Percentiles rank a stretch among this genome's conserved stretches.
Conservation (phyloP, 2,113 vertebrate species). For the Protobothrops flavoviridis region DNA sequence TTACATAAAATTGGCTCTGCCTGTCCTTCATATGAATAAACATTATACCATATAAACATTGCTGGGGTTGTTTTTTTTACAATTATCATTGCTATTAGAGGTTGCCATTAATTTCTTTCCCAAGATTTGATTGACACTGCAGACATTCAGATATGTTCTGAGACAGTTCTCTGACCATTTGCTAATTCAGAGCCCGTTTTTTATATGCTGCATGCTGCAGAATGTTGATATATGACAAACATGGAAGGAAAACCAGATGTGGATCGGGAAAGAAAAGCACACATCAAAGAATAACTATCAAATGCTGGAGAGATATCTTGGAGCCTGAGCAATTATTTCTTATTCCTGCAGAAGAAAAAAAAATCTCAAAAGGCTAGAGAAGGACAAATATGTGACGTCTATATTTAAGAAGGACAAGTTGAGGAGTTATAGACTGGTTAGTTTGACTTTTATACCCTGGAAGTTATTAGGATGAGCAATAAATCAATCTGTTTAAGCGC, state of each 20-base stretch:
- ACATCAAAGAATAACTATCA: slow-evolving; percentile 33
- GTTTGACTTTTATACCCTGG: slow-evolving; percentile 28
- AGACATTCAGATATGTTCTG: not conserved
- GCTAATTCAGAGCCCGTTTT: not conserved
- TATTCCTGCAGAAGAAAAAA: slow-evolving; percentile 3
- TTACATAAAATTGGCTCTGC: not conserved
- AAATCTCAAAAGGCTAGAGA: slow-evolving; percentile 4
- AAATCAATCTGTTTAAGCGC: slow-evolving; percentile 31
- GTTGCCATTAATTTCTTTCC: not conserved
- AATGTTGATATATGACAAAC: slow-evolving; percentile 29
- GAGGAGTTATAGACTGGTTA: slow-evolving; percentile 24
- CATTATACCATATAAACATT: not conserved
- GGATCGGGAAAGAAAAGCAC: slow-evolving; percentile 15
- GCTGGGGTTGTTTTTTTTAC: not conserved
- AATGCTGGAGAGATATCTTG: slow-evolving; percentile 15
- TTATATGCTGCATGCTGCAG: not conserved
- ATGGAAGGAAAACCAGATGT: slow-evolving; percentile 30
- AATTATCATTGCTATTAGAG: not conserved
- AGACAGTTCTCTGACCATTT: not conserved
- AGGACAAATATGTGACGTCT: slow-evolving; percentile 17
- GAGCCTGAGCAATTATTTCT: not conserved
- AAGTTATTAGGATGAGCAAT: slow-evolving; percentile 25
- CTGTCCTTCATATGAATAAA: not conserved
- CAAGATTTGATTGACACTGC: not conserved
- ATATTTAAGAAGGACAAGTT: slow-evolving; percentile 24